These are phyloP conservation scores for Trichopria drosophilae DNA, from an alignment of 2,888 invertebrate genomes.

Conservation along the genomic window DNA sequence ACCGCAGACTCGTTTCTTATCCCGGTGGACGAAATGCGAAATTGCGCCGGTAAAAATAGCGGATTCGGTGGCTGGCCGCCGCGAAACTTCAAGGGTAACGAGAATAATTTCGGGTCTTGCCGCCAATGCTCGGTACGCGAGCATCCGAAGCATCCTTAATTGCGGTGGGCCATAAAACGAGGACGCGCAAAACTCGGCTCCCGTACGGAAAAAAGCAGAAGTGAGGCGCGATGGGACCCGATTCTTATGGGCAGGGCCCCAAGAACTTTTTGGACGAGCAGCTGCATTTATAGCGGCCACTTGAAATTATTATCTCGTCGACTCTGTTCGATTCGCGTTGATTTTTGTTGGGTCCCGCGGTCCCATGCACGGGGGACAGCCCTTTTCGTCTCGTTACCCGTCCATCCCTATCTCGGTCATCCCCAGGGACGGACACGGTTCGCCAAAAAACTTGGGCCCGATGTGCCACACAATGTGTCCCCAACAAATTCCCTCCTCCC, in stretches of 20 bases:
- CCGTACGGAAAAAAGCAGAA: constrained; percentile 22
- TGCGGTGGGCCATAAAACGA: constrained; percentile 4
- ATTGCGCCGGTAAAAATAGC: no score
- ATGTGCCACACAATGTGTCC: no score
- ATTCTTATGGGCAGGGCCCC: constrained; percentile 34
- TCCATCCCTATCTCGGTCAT: no score
- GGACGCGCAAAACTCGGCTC: constrained; percentile 20
- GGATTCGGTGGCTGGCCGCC: no score
- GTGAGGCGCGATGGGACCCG: constrained; percentile 30
- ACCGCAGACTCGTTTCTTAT: no score
- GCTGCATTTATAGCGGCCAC: constrained; percentile 37
- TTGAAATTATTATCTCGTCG: constrained; percentile 35
- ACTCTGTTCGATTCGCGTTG: constrained; percentile 34
- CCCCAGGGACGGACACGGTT: no score
- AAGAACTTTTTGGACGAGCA: constrained; percentile 43
- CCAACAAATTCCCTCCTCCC: no score
- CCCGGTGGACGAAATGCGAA: no score
- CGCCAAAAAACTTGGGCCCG: no score
- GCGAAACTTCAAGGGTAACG: background rate
- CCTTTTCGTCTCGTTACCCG: no score
- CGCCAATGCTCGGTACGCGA: constrained; percentile 13
- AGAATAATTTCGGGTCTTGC: constrained; percentile 4
- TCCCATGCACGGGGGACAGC: no score
- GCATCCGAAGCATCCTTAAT: constrained; percentile 9
- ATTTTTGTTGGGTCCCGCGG: no score